phyloP scores from a whole-genome alignment of 2,113 vertebrate genomes.

The Peromyscus californicus region DNA sequence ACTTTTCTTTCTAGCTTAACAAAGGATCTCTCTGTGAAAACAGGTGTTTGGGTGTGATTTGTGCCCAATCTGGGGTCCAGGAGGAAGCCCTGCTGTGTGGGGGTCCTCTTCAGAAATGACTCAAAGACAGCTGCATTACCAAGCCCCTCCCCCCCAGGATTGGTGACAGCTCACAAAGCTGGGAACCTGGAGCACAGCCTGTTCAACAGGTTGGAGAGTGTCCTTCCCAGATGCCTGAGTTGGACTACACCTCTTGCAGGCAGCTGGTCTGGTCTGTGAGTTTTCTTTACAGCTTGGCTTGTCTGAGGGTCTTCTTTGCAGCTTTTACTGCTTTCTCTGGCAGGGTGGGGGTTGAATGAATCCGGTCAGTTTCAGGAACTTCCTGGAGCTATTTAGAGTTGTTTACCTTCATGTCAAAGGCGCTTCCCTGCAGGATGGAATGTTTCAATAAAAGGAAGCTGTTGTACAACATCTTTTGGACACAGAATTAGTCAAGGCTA shows the following conservation, averaged over 20 bases:
- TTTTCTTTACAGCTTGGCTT: background rate
- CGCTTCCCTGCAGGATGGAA: background rate
- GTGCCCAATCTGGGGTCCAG: background rate
- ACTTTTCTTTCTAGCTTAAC: background rate
- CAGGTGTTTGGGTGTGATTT: background rate
- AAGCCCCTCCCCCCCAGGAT: background rate
- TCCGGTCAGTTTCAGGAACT: background rate
- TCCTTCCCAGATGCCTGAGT: background rate
- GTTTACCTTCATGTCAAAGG: background rate
- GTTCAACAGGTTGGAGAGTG: background rate
- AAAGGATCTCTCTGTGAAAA: background rate
- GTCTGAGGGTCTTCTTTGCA: background rate
- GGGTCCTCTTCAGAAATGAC: background rate
- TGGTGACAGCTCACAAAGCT: background rate
- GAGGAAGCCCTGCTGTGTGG: too few relatives aligned
- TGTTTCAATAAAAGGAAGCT: background rate
- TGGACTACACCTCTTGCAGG: background rate
- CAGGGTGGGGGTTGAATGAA: background rate
- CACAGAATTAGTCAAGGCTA: background rate
- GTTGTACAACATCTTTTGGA: background rate
- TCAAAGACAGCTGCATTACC: background rate
- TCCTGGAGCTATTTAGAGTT: background rate
- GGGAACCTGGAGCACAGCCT: background rate
- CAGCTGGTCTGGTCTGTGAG: background rate
- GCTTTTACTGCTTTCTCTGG: background rate